A percentile compares a stretch with the other conserved stretches of the same genome.
Conservation (phyloP, 2,888 invertebrate genomes). For the Athalia circularis region DNA sequence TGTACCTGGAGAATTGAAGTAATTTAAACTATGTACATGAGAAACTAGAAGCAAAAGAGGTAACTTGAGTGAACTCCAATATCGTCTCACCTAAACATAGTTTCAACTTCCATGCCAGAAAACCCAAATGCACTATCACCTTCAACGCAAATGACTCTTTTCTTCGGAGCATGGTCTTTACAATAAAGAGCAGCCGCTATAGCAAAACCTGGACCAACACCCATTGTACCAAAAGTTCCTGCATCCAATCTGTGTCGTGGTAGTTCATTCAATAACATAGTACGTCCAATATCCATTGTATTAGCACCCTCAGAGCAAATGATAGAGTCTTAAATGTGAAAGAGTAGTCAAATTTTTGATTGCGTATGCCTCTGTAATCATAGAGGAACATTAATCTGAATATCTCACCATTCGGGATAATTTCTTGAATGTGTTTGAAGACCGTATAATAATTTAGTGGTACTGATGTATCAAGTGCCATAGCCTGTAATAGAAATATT, state of each 20-base stretch:
- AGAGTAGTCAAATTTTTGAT: slow-evolving; percentile 26
- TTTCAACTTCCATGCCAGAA: slow-evolving; percentile 98
- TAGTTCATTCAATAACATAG: slow-evolving; percentile 87
- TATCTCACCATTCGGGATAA: slow-evolving; percentile 79
- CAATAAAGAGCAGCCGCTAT: slow-evolving; percentile 95
- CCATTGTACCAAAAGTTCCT: slow-evolving; percentile 98
- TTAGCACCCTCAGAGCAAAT: slow-evolving; percentile 98
- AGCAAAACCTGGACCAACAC: slow-evolving; percentile 94
- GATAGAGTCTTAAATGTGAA: slow-evolving; percentile 73
- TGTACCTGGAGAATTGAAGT: slow-evolving; percentile 80
- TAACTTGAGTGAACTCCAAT: neutral
- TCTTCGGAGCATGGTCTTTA: slow-evolving; percentile 86
- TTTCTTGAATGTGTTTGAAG: slow-evolving; percentile 87
- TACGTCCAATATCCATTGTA: slow-evolving; percentile 98
- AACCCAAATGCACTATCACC: slow-evolving; percentile 99
- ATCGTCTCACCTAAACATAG: slow-evolving; percentile 83
- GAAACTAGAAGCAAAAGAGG: neutral
- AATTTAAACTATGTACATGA: neutral
- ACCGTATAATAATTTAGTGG: slow-evolving; percentile 97
- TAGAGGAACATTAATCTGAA: neutral
- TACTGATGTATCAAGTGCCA: slow-evolving; percentile 81
- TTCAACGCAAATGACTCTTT: slow-evolving; percentile 94
- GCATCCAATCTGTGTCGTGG: slow-evolving; percentile 95
- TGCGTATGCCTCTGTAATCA: neutral
- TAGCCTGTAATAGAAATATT: slow-evolving; percentile 73